Evolutionary conservation across 2,797 vertebrate genomes (phyloP), one percentile per base, ranked within the genome.

Genomic region (Trematomus bernacchii): DNA sequence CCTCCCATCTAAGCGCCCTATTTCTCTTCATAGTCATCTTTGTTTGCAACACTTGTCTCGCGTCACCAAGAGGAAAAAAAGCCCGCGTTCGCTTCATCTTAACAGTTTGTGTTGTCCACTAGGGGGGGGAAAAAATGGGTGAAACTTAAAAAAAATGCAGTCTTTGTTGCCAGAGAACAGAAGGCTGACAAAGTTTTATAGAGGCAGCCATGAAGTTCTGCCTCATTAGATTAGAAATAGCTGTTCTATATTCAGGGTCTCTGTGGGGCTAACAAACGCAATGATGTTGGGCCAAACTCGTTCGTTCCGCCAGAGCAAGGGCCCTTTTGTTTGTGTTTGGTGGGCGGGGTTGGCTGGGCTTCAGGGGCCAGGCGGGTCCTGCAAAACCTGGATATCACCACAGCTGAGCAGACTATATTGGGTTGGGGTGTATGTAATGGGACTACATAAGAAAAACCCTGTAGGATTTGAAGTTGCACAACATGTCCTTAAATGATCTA

Each of bases 191-290:
- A 92, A 93, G 92, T 93, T 94, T 92, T 90, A 87, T 83, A 77
- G 90, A 91, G 83, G 91, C 89, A 91, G 85, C 88, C 90, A 82
- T 89, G 88, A 93, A 93, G 91, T 92, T 94, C 91, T 93, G 91
- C 93, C 89, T 94, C 92, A 93, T 93, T 93, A 93, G 89, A 92
- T n/a, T n/a, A 84, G 88, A 93, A 93, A n/a, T 89, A 80, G 90
- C 91, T 93, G 93, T 75, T 94, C 91, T 91, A 92, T 93, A 94
- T 94, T 94, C 92, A 93, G 88, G 89, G 91, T 89, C 92, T 93
- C 91, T 81, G 83, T 74, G 91, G 91, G 90, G 90, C 88, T 73
- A 92, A 89, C 84, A 90, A 85, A 90, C 3, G 73, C 90, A 87
- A 86, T 58, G 90, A 91, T n/a, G n/a, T 85, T 79, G 91, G 90